Evolutionary conservation across 2,113 vertebrate genomes (phyloP).

Genomic region (Anolis carolinensis): DNA sequence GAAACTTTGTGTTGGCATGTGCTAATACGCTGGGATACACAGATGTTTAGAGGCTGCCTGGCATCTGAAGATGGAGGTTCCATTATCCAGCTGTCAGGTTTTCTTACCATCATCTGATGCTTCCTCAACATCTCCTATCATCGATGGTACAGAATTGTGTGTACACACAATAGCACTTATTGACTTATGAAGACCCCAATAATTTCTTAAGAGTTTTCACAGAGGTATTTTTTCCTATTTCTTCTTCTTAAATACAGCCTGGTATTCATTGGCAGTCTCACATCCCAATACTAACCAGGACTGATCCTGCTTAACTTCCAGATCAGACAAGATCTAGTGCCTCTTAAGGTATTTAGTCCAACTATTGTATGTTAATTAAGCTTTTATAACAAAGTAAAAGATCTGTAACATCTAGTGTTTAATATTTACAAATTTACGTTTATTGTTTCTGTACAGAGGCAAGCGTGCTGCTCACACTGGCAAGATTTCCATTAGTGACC

Average conservation of each 20-base stretch:
- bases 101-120: background rate
- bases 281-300: no score
- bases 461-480: slow-evolving; percentile 48
- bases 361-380: background rate
- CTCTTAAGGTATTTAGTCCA: no score
- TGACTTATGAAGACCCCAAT: no score
- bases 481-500: slow-evolving; percentile 38
- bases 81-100: background rate
- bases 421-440: slow-evolving; percentile 53
- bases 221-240: no score
- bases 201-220: no score
- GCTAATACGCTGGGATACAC: background rate
- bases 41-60: background rate
- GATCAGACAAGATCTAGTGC: no score
- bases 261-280: no score
- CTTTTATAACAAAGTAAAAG: background rate
- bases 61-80: background rate
- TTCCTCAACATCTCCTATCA: background rate
- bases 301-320: no score
- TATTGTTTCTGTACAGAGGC: slow-evolving; percentile 62
- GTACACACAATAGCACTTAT: no score
- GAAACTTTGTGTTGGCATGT: background rate
- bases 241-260: no score
- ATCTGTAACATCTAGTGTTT: background rate
- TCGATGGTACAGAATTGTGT: no score